These are phyloP conservation scores for Lasioglossum figueresi DNA, from an alignment of 2,888 invertebrate species.

Conservation along the genomic window DNA sequence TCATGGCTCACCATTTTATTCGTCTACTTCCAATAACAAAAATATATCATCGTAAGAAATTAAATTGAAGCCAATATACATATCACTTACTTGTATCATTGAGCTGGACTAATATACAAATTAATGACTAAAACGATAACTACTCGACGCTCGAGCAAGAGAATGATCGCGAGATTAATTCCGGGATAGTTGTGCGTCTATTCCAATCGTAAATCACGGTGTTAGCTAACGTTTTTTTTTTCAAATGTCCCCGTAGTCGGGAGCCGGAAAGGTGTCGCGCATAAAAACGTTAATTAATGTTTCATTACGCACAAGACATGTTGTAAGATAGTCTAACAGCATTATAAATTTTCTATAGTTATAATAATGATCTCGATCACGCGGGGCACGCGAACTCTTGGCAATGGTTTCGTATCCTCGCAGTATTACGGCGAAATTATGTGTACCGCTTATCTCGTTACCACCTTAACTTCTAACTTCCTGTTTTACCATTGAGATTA, in stretches of 20 bases:
- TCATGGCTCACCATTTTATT: constrained; percentile 67
- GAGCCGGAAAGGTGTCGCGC: constrained; percentile 11
- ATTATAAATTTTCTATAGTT: constrained; percentile 47
- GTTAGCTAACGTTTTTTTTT: constrained; percentile 10
- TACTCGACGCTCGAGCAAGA: constrained; percentile 29
- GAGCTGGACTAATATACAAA: constrained; percentile 52
- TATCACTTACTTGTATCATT: constrained; percentile 51
- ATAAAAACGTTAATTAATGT: constrained; percentile 8
- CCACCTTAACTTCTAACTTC: constrained; percentile 28
- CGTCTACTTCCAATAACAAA: constrained; percentile 78
- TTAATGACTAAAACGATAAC: constrained; percentile 36
- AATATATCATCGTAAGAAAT: constrained; percentile 79
- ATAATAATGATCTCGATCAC: constrained; percentile 46
- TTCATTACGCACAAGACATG: constrained; percentile 23
- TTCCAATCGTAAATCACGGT: neutral
- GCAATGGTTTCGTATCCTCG: constrained; percentile 22
- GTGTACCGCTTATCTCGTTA: constrained; percentile 16
- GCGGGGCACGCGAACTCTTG: constrained; percentile 23
- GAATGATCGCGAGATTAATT: constrained; percentile 4
- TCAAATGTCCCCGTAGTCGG: neutral
- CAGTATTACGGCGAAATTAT: constrained; percentile 16
- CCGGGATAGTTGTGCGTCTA: neutral
- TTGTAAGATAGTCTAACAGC: constrained; percentile 43
- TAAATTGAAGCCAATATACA: constrained; percentile 73
- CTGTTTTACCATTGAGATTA: constrained; percentile 27